Conservation (phyloP, 2,888 invertebrate species). For the Volucella zonaria region DNA sequence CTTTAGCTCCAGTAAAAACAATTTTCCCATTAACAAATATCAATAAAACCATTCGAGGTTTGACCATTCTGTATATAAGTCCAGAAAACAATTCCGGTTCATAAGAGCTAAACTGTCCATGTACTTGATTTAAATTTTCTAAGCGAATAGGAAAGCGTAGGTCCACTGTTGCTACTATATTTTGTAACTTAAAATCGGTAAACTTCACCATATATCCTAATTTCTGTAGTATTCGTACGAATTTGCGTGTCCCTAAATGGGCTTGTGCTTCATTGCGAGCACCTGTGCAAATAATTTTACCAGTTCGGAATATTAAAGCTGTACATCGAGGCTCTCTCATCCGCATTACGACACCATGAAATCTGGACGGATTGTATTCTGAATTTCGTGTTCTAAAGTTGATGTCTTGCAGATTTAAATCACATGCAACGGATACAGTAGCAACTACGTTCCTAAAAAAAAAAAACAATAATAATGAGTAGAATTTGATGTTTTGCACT, state of each 20-base stretch:
- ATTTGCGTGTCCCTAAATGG: constrained; percentile 90
- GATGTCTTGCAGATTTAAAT: constrained; percentile 88
- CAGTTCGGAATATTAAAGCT: constrained; percentile 88
- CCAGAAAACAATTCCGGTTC: constrained; percentile 99
- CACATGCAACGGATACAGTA: constrained; percentile 89
- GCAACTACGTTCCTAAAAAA: constrained; percentile 89
- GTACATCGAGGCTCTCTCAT: constrained; percentile 90
- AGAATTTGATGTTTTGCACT: no score
- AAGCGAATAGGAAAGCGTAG: constrained; percentile 88
- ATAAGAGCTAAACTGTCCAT: constrained; percentile 92
- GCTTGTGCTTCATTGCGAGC: constrained; percentile 90
- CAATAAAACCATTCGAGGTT: constrained; percentile 95
- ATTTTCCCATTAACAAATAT: constrained; percentile 99
- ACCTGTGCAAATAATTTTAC: constrained; percentile 92
- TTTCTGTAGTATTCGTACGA: constrained; percentile 92
- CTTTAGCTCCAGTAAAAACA: constrained; percentile 96
- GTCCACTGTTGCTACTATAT: constrained; percentile 90
- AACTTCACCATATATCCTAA: constrained; percentile 90
- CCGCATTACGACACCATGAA: constrained; percentile 92
- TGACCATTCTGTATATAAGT: constrained; percentile 98
- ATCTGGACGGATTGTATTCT: constrained; percentile 91
- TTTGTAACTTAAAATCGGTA: constrained; percentile 90
- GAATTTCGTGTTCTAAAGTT: constrained; percentile 91
- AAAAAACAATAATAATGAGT: constrained; percentile 6
- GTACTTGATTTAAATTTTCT: constrained; percentile 89